A percentile compares a stretch with the other conserved stretches of the same genome.
phyloP scores from a whole-genome alignment of 2,113 vertebrate species.

The Puffinus mauretanicus region DNA sequence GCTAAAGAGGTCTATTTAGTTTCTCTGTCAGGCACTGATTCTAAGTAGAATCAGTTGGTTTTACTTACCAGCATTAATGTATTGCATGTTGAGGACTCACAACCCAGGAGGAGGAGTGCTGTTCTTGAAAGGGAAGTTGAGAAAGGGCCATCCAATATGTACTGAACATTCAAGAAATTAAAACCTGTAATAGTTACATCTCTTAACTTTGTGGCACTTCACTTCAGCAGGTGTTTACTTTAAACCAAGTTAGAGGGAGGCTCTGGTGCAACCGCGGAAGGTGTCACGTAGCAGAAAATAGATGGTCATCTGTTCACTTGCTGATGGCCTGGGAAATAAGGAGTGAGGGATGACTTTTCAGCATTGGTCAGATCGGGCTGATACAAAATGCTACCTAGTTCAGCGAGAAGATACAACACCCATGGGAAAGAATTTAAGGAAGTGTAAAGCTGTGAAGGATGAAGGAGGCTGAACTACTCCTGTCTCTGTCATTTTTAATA shows the following conservation, averaged over 20 bases:
- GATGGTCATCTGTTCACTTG: neutral
- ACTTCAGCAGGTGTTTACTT: neutral
- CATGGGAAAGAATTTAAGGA: neutral
- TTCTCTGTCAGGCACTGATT: constrained; percentile 10
- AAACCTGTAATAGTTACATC: neutral
- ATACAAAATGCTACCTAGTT: neutral
- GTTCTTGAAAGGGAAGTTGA: neutral
- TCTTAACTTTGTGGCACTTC: neutral
- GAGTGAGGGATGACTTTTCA: neutral
- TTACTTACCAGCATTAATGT: neutral
- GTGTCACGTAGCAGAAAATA: neutral
- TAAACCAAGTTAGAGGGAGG: neutral
- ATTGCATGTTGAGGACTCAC: neutral
- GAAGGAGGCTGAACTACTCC: neutral
- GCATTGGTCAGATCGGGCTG: neutral
- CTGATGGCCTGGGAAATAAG: neutral
- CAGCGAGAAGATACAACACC: neutral
- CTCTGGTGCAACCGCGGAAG: neutral
- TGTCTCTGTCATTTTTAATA: constrained; percentile 3
- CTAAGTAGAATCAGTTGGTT: neutral
- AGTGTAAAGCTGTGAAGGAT: constrained; percentile 33
- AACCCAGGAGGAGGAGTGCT: neutral
- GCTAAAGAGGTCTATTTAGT: constrained; percentile 63
- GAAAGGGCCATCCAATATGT: neutral
- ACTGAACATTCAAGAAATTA: neutral